These are phyloP conservation scores for Anser brachyrhynchus DNA, from an alignment of 2,113 vertebrate species.

Conservation along the genomic window DNA sequence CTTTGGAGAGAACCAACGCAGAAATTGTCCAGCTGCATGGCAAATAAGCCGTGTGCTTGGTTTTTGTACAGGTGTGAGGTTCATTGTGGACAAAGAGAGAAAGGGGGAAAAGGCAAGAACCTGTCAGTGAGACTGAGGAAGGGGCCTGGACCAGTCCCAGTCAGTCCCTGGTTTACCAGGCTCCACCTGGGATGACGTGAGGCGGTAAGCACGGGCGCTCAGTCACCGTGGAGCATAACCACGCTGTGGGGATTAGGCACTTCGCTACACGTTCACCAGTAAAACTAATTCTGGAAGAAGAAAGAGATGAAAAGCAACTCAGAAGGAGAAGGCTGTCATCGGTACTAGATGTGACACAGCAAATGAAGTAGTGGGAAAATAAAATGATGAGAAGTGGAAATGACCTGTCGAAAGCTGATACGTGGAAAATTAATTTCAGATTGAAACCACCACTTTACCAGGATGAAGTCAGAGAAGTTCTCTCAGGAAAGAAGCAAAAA, in stretches of 20 bases:
- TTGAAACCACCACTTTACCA: background rate
- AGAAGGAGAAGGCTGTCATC: background rate
- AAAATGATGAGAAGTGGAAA: background rate
- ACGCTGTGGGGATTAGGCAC: background rate
- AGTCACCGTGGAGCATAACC: background rate
- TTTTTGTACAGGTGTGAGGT: background rate
- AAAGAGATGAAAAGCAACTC: background rate
- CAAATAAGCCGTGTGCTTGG: background rate
- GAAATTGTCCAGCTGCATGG: background rate
- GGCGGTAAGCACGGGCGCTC: background rate
- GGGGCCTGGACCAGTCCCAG: background rate
- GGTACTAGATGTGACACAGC: background rate
- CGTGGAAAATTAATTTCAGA: conserved; percentile 27
- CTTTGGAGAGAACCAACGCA: background rate
- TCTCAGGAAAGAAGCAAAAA: conserved; percentile 33
- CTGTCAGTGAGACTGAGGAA: background rate
- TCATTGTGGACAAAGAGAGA: background rate
- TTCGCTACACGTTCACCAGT: background rate
- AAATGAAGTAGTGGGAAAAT: background rate
- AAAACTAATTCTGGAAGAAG: background rate
- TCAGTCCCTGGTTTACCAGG: background rate
- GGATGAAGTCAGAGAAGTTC: conserved; percentile 2
- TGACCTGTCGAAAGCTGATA: background rate
- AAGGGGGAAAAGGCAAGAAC: background rate
- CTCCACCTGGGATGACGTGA: background rate